A percentile compares a stretch with the other conserved stretches of the same genome.
phyloP scores from a whole-genome alignment of 2,888 invertebrate species.

The Osmoderma eremita region DNA sequence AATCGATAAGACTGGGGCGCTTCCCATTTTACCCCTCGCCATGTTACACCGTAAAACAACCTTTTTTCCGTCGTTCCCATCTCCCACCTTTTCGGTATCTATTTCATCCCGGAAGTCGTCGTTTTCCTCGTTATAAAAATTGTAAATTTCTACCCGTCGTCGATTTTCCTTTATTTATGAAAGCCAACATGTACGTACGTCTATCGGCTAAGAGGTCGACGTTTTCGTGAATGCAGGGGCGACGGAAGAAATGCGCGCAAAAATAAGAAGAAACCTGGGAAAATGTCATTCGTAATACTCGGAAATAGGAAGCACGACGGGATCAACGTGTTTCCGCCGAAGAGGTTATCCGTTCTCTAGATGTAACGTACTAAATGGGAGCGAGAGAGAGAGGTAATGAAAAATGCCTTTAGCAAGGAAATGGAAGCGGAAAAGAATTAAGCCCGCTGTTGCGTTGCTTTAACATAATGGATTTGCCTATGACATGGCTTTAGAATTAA shows the following conservation, averaged over 20 bases:
- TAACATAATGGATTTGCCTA: conserved; percentile 7
- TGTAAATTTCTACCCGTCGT: too few relatives aligned
- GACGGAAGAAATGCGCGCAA: too few relatives aligned
- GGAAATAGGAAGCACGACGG: neutral
- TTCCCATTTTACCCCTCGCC: conserved; percentile 7
- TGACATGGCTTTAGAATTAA: neutral
- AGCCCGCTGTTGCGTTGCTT: neutral
- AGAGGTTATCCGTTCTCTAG: conserved; percentile 14
- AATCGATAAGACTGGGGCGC: conserved; percentile 23
- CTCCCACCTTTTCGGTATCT: neutral
- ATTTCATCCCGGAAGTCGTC: too few relatives aligned
- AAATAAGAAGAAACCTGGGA: neutral
- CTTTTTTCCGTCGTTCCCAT: neutral
- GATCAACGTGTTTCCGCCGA: neutral
- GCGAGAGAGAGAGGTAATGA: too few relatives aligned
- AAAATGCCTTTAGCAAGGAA: neutral
- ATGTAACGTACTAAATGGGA: neutral
- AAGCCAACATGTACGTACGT: too few relatives aligned
- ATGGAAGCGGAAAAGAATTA: conserved; percentile 10
- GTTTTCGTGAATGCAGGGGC: too few relatives aligned
- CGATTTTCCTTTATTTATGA: too few relatives aligned
- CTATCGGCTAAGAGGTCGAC: too few relatives aligned
- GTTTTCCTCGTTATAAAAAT: too few relatives aligned
- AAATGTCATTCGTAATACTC: neutral
- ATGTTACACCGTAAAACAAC: neutral